Evolutionary conservation across 2,113 vertebrate species (phyloP), one percentile per base, ranked within the genome.

Genomic region (Etheostoma spectabile): DNA sequence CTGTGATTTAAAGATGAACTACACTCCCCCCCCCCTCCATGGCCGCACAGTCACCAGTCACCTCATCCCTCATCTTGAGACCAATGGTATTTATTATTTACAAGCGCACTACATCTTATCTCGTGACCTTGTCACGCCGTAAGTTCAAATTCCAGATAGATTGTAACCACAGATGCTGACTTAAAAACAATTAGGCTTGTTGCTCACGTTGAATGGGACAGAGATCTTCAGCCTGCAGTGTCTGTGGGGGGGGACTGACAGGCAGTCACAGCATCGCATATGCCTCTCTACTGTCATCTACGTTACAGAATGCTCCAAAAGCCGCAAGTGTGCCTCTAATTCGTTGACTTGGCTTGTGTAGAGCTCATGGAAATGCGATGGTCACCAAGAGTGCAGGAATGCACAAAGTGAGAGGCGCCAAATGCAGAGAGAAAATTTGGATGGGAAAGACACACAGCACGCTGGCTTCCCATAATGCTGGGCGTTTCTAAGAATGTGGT

Each of bases 101-200:
- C 83, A 89, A 85, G 83, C 45, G 30, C 85, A 72, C 71, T 86
- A 80, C 86, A 88, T 92, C 86, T 87, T 88, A 87, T 91, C 85
- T 89, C 22, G 56, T 1, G 83, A 90, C 91, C 87, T 83, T 90
- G 85, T 88, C 83, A 87, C 74, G 74, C 60, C 45, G 33, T 59
- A 80, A 84, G 83, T 92, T 93, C 84, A 91, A 90, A 93, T 94
- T 93, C 90, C 92, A 81, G 82, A 88, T 90, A 77, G 85, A 87
- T 80, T 87, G 73, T 83, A 75, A 92, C 88, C 89, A 69, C 90
- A 82, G 74, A 87, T 68, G 80, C 77, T 80, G 76, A 86, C 73
- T 89, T 88, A 87, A 89, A 60, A 89, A 87, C 83, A 77, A 87
- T 91, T 87, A 80, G 57, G 72, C 79, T 69, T 62, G 61, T 81